phyloP scores from a whole-genome alignment of 2,888 invertebrate species.

The Synergus gifuensis region DNA sequence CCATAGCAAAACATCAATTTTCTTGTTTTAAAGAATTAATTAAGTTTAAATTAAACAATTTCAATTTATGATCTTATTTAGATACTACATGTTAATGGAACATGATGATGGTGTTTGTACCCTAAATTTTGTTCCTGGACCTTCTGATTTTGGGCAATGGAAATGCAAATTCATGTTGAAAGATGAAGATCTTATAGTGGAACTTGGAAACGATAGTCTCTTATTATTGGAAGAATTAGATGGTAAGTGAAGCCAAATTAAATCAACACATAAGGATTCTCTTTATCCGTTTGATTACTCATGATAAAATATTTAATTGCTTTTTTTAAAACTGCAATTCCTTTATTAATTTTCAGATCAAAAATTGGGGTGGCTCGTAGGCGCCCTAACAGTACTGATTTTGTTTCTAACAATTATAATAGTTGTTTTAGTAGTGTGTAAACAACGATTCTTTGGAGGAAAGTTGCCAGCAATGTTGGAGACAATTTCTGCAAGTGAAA shows the following conservation, averaged over 20 bases:
- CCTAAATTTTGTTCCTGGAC: slow-evolving; percentile 70
- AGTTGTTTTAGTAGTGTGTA: slow-evolving; percentile 72
- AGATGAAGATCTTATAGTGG: slow-evolving; percentile 59
- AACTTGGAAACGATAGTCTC: slow-evolving; percentile 70
- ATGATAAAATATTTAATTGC: neutral
- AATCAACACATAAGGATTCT: neutral
- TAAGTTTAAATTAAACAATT: neutral
- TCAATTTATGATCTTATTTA: slow-evolving; percentile 48
- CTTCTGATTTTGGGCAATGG: slow-evolving; percentile 73
- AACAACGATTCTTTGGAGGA: slow-evolving; percentile 64
- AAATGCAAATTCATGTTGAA: slow-evolving; percentile 68
- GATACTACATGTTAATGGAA: slow-evolving; percentile 70
- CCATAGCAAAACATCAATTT: neutral
- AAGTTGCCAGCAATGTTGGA: slow-evolving; percentile 65
- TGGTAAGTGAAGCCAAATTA: slow-evolving; percentile 46
- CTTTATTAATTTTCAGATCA: slow-evolving; percentile 63
- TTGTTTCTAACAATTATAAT: slow-evolving; percentile 70
- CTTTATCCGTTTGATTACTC: neutral
- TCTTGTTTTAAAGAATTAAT: neutral
- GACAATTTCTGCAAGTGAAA: slow-evolving; percentile 59
- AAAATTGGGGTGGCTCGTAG: slow-evolving; percentile 73
- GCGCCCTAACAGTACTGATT: slow-evolving; percentile 70
- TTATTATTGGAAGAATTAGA: slow-evolving; percentile 67
- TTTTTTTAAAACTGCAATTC: neutral
- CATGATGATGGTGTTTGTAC: slow-evolving; percentile 70